Base-by-base conservation (phyloP, 2,888 invertebrate species). In the Eupithecia tripunctaria region DNA sequence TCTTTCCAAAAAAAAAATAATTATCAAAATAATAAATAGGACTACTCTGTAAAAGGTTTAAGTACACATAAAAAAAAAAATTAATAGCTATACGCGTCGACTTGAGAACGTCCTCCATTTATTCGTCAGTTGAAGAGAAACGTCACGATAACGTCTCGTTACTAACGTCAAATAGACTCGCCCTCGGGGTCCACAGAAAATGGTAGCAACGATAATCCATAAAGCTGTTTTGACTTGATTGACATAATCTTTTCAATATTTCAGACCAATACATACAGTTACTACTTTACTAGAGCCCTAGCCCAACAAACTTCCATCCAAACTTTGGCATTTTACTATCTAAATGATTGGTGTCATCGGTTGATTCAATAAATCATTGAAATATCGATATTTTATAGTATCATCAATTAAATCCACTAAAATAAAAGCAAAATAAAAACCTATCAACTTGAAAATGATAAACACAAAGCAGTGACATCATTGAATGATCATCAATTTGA, bases 381-480 rank as follows among this genome's bases (percentile, higher is more conserved):
- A 12, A 25, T 14, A 14, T 56, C 25, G 21, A 56, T 14, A 51
- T 56, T 56, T 51, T 56, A 56, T 56, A 12, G 56, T 2, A 25
- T 56, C 56, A 56, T 56, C 56, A 56, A 56, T 56, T 56, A 25
- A 56, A 25, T 56, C 12, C 4, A 56, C 12, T 51, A 21, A 21
- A 56, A 25, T 56, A 25, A 56, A 51, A 25, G 12, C 12, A 12
- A 56, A 56, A 56, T 56, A 56, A 56, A 56, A 56, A 25, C 5
- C 56, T 21, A 56, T 56, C 12, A 56, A 51, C 25, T 14, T 56
- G 10, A 59, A 27, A 15, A 32, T 21, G 21, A 18, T 25, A n/a
- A 63, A 51, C 47, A 29, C n/a, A 62, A 68, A 71, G 18, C 51
- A 63, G 29, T 63, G 51, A 67, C 47, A 18, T 68, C 68, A 68